phyloP scores from a whole-genome alignment of 1,140 invertebrate species.

The Euschistus heros region DNA sequence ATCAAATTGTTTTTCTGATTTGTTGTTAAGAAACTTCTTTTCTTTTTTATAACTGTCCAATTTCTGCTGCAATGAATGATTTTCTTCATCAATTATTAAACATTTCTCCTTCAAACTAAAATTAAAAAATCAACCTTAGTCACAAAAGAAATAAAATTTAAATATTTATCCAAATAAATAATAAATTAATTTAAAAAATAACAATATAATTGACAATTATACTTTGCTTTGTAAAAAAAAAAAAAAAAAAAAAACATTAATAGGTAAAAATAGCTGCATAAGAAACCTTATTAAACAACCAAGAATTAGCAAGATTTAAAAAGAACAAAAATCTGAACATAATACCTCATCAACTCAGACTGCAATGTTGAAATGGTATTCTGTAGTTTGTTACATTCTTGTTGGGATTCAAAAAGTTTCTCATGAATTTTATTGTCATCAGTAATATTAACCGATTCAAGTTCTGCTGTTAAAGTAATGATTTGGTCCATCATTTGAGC shows the following conservation, averaged over 20 bases:
- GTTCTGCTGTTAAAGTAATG: slow-evolving; percentile 24
- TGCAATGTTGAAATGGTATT: slow-evolving; percentile 14
- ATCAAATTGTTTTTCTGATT: slow-evolving; percentile 6
- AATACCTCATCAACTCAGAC: slow-evolving; percentile 21
- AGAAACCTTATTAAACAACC: too few relatives aligned
- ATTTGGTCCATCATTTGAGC: slow-evolving; percentile 28
- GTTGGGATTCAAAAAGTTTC: slow-evolving; percentile 12
- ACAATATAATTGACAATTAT: too few relatives aligned
- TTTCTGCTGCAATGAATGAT: background rate
- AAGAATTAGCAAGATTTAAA: too few relatives aligned
- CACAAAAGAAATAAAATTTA: background rate
- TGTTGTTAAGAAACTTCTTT: background rate
- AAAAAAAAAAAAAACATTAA: too few relatives aligned
- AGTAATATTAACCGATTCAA: slow-evolving; percentile 12
- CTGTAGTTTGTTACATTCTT: slow-evolving; percentile 19
- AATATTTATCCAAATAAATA: background rate
- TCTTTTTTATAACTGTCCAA: slow-evolving; percentile 11
- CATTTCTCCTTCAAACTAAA: slow-evolving; percentile 16
- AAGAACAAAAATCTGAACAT: too few relatives aligned
- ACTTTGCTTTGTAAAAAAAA: too few relatives aligned
- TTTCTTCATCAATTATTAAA: background rate
- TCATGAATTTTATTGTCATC: slow-evolving; percentile 23
- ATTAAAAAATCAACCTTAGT: background rate
- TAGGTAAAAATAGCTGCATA: too few relatives aligned
- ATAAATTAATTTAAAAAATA: too few relatives aligned